Base-by-base conservation (phyloP, 2,797 vertebrate species). In the Philypnodon macrostomus region DNA sequence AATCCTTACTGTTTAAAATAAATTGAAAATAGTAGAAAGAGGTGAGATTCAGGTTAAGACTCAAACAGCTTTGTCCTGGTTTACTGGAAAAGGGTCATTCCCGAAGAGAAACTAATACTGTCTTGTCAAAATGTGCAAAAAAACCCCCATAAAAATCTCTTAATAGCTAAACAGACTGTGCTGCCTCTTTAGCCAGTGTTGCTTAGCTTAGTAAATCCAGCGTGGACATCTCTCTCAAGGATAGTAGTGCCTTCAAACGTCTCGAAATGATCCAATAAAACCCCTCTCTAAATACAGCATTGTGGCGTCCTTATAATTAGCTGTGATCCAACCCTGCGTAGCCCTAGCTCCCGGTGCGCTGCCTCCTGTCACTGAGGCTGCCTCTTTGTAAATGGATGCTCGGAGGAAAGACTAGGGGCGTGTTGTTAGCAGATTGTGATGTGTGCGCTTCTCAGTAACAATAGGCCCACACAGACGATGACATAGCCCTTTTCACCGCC, bases 301-400 rank as follows among this genome's bases (percentile, higher is more conserved):
- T n/a, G n/a, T 10, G 3, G 2, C 59, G 53, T 17, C 36, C 37
- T 40, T 32, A 15, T 11, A 47, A 37, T 40, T 34, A 18, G 39
- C 57, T 40, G 52, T 73, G 18, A 65, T 70, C 52, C 63, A 54
- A 38, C 19, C 46, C 37, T 2, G 17, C 23, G 44, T 35, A 35
- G 30, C 31, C 36, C 31, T 16, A 17, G 15, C 16, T 16, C 8
- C 15, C 15, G 7, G 3, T 50, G 14, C 24, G 21, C n/a, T 31
- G 7, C 27, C 10, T 32, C 19, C 48, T 54, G 37, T 36, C 66
- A 17, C 70, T 53, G 64, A 23, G 3, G 3, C 68, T 57, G 62
- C 67, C 58, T 37, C 57, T 71, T 66, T n/a, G 77, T 77, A 73
- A 83, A 85, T 80, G 72, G 81, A 84, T 77, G 80, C 81, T 82